phyloP scores from a whole-genome alignment of 2,797 vertebrate species.

The Ptychobarbus kaznakovi region DNA sequence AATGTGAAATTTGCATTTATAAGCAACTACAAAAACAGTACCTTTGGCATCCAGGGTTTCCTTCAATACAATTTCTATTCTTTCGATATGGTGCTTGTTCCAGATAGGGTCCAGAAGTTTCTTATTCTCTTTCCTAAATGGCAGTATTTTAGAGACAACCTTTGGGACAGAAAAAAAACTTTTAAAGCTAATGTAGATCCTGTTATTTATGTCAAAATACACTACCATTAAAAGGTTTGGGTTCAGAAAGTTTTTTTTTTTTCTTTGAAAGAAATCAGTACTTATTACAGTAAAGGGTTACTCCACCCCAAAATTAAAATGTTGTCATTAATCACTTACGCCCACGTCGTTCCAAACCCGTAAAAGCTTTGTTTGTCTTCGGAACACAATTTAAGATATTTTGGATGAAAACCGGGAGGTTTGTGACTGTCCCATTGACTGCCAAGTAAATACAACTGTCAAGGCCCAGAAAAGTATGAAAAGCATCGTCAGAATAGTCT shows the following conservation, averaged over 20 bases:
- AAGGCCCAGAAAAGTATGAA: too few relatives aligned
- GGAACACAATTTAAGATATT: too few relatives aligned
- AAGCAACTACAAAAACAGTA: constrained; percentile 63
- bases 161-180: constrained; percentile 66
- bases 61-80: constrained; percentile 93
- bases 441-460: too few relatives aligned
- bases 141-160: constrained; percentile 93
- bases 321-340: too few relatives aligned
- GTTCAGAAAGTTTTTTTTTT: neutral
- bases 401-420: too few relatives aligned
- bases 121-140: constrained; percentile 89
- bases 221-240: neutral
- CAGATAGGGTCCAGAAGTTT: constrained; percentile 87
- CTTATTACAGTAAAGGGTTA: neutral
- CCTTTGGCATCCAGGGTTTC: constrained; percentile 93
- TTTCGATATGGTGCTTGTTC: constrained; percentile 90
- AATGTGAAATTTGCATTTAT: neutral
- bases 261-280: neutral
- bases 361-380: too few relatives aligned
- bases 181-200: neutral
- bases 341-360: too few relatives aligned
- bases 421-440: too few relatives aligned
- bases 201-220: neutral
- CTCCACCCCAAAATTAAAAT: too few relatives aligned
- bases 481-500: too few relatives aligned